These are phyloP conservation scores for Enteromius paludinosus DNA, from an alignment of 2,797 vertebrate species.

Conservation along the genomic window DNA sequence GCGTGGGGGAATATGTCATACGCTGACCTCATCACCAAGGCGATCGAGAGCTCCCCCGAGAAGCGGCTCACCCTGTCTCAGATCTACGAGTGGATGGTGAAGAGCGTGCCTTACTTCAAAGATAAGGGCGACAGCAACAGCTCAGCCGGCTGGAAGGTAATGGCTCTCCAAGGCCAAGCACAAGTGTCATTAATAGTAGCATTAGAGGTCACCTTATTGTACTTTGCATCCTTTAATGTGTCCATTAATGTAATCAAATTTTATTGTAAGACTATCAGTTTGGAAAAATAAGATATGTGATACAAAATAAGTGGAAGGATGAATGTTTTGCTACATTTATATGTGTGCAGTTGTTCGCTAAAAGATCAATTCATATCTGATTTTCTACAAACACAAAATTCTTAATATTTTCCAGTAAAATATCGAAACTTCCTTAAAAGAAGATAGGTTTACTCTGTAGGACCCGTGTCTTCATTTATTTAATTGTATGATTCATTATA, in stretches of 20 bases:
- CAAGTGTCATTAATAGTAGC: conserved; percentile 5
- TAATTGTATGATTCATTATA: too few relatives aligned
- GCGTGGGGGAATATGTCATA: conserved; percentile 99
- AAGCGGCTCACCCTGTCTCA: conserved; percentile 95
- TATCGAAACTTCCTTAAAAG: background rate
- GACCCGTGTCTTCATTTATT: background rate
- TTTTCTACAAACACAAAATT: background rate
- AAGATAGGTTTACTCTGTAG: background rate
- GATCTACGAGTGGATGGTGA: conserved; percentile 99
- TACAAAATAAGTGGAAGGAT: background rate
- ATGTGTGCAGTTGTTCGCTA: background rate
- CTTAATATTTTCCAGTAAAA: background rate
- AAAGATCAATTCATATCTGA: background rate
- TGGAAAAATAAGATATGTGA: background rate
- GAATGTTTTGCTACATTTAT: background rate
- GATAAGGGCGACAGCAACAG: conserved; percentile 99
- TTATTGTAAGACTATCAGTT: background rate
- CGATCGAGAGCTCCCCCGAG: conserved; percentile 95
- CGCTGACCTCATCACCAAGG: conserved; percentile 96
- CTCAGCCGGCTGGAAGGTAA: conserved; percentile 98
- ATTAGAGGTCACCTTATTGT: background rate
- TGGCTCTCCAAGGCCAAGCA: background rate
- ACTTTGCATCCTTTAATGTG: background rate
- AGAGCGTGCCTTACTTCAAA: conserved; percentile 96
- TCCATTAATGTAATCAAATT: background rate